phyloP scores from a whole-genome alignment of 2,113 vertebrate species.

The Chaenogobius annularis region DNA sequence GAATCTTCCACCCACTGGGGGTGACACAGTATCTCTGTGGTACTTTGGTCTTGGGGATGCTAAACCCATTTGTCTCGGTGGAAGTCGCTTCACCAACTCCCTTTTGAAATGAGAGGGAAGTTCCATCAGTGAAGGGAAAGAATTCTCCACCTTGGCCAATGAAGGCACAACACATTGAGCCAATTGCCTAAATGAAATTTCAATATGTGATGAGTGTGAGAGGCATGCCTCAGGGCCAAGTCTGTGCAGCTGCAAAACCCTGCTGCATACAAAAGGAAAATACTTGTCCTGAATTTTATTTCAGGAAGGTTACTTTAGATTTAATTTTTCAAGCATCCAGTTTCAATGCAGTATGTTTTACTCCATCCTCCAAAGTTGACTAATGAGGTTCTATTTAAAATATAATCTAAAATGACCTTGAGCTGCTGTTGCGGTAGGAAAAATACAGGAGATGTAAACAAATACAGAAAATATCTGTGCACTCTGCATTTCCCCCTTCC shows the following conservation, averaged over 20 bases:
- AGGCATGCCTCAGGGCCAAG: slow-evolving; percentile 28
- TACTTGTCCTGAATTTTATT: neutral
- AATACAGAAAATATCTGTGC: neutral
- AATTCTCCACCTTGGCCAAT: slow-evolving; percentile 53
- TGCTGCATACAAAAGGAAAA: slow-evolving; percentile 25
- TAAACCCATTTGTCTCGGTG: slow-evolving; percentile 30
- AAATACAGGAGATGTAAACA: slow-evolving; percentile 14
- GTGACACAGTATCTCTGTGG: slow-evolving; percentile 32
- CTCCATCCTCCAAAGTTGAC: neutral
- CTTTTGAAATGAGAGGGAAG: slow-evolving; percentile 57
- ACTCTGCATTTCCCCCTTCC: neutral
- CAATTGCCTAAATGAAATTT: slow-evolving; percentile 62
- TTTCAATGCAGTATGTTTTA: neutral
- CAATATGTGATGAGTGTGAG: slow-evolving; percentile 59
- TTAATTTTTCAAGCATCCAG: neutral
- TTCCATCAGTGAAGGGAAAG: slow-evolving; percentile 58
- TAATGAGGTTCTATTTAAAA: slow-evolving; percentile 9
- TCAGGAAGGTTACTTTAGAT: slow-evolving; percentile 8
- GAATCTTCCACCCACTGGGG: slow-evolving; percentile 51
- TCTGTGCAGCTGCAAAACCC: slow-evolving; percentile 47
- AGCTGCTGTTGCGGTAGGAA: neutral
- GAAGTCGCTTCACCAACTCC: slow-evolving; percentile 22
- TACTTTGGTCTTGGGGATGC: slow-evolving; percentile 38
- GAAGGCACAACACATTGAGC: slow-evolving; percentile 46
- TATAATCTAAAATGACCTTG: slow-evolving; percentile 6